Conservation (phyloP, 2,888 invertebrate species). For the Cantharis lateralis region DNA sequence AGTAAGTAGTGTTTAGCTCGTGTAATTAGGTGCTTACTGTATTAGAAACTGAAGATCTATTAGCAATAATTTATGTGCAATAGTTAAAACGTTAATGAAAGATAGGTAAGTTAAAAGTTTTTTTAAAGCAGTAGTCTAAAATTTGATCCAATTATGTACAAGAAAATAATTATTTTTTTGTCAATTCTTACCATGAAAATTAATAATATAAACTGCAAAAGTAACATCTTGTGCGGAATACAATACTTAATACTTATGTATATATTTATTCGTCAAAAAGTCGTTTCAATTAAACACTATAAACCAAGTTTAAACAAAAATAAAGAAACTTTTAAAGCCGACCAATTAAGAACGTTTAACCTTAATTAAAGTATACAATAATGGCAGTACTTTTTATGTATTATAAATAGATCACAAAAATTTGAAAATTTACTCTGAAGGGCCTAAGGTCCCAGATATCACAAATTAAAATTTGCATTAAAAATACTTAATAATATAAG, state of each 20-base stretch:
- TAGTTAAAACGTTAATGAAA: background rate
- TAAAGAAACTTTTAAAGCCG: background rate
- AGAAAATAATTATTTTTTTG: background rate
- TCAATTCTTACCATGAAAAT: background rate
- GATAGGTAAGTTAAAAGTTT: background rate
- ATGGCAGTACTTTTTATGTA: background rate
- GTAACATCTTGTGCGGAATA: too few relatives aligned
- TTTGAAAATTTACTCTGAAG: background rate
- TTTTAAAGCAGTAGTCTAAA: background rate
- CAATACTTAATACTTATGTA: background rate
- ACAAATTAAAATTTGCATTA: background rate
- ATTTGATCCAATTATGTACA: background rate
- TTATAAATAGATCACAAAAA: background rate
- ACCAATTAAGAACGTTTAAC: background rate
- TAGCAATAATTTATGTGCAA: background rate
- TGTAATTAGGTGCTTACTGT: background rate
- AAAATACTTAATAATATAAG: too few relatives aligned
- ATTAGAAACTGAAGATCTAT: background rate
- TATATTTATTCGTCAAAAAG: background rate
- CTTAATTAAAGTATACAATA: background rate
- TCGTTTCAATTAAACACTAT: background rate
- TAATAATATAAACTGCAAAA: background rate
- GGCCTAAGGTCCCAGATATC: background rate
- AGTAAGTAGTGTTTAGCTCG: background rate
- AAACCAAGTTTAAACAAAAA: background rate